Percentiles rank a stretch among this genome's conserved stretches.
Evolutionary conservation across 2,113 vertebrate genomes (phyloP).

Genomic region (Emydura subglobosa): DNA sequence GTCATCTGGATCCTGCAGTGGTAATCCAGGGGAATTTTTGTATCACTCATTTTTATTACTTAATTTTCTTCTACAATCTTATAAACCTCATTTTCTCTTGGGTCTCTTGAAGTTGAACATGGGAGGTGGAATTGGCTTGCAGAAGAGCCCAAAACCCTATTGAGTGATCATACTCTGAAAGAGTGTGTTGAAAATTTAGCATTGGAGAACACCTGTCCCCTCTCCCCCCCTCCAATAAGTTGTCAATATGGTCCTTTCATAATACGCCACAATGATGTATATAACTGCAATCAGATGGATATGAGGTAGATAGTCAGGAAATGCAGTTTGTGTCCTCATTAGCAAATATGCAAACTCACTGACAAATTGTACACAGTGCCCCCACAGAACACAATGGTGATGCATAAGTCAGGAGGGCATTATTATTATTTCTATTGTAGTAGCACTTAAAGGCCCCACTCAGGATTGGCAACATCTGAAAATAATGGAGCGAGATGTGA

Average conservation of each 20-base stretch:
- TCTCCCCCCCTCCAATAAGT: neutral
- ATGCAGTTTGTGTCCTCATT: neutral
- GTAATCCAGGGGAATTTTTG: neutral
- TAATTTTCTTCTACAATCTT: neutral
- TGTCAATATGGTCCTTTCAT: neutral
- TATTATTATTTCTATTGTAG: neutral
- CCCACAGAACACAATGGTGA: neutral
- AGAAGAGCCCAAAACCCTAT: neutral
- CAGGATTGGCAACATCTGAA: rapidly evolving
- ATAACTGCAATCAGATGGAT: neutral
- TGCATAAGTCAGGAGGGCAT: neutral
- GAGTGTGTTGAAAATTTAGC: neutral
- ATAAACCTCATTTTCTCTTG: neutral
- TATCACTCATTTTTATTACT: neutral
- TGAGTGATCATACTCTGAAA: neutral
- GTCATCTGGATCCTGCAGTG: neutral
- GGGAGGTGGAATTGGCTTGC: neutral
- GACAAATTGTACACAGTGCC: neutral
- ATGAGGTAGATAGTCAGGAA: neutral
- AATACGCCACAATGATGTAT: neutral
- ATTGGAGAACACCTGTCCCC: neutral
- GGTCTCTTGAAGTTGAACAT: neutral
- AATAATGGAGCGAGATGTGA: neutral
- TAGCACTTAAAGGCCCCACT: neutral
- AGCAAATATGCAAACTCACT: neutral